Conservation (phyloP, 2,113 vertebrate genomes). For the Mohoua ochrocephala region DNA sequence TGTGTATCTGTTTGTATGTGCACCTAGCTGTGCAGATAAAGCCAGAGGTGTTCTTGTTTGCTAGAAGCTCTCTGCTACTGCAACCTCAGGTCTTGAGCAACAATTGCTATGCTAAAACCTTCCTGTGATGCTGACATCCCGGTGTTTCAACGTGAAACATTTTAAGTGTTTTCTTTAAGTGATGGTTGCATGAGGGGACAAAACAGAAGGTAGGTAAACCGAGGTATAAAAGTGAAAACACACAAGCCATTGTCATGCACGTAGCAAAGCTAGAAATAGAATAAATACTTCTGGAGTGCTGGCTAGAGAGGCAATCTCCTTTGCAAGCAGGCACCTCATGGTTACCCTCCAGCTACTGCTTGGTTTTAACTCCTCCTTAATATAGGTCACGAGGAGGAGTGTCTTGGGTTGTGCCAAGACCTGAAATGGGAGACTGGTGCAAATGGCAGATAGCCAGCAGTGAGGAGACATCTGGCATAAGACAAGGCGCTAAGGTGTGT, state of each 20-base stretch:
- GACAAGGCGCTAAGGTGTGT: slow-evolving; percentile 38
- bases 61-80: background rate
- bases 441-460: slow-evolving; percentile 48
- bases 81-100: background rate
- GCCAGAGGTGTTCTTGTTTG: background rate
- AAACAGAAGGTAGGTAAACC: background rate
- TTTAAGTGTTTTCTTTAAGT: background rate
- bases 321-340: background rate
- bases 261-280: background rate
- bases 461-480: slow-evolving; percentile 38
- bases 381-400: background rate
- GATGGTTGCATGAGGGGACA: background rate
- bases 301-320: background rate
- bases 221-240: background rate
- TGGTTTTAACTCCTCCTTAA: background rate
- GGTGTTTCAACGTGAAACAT: background rate
- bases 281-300: background rate
- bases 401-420: background rate
- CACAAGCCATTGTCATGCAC: background rate
- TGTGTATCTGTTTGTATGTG: background rate
- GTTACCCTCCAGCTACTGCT: background rate
- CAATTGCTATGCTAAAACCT: background rate
- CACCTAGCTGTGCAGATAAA: background rate
- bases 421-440: slow-evolving; percentile 32
- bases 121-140: background rate